These are phyloP conservation scores for Caprella mutica DNA, from an alignment of 2,888 invertebrate genomes.

Conservation along the genomic window DNA sequence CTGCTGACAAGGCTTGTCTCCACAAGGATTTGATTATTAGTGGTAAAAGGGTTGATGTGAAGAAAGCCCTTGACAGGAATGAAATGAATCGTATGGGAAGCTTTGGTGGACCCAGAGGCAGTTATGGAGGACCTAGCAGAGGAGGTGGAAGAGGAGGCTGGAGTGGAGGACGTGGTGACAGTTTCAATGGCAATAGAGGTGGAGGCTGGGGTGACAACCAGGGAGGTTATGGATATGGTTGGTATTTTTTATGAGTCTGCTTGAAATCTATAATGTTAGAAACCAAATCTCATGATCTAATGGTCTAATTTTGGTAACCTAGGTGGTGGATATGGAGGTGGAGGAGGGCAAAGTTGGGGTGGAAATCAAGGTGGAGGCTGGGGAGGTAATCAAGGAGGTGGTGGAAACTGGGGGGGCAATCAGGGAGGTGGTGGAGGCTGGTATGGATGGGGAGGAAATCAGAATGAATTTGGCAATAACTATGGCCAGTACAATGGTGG, in stretches of 20 bases:
- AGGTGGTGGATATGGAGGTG: conserved; percentile 24
- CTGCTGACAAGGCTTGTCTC: conserved; percentile 71
- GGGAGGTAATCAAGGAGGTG: neutral
- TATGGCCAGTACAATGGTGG: conserved; percentile 75
- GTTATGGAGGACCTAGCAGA: conserved; percentile 39
- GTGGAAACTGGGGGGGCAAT: conserved; percentile 3
- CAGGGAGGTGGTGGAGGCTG: conserved; percentile 10
- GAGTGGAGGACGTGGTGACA: conserved; percentile 42
- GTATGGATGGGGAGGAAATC: neutral
- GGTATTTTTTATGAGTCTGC: too few relatives aligned
- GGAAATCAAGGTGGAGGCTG: conserved; percentile 3
- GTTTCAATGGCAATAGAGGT: conserved; percentile 42
- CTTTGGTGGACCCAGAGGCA: conserved; percentile 41
- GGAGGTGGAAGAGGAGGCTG: conserved; percentile 41
- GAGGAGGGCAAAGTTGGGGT: neutral
- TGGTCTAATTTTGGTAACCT: too few relatives aligned
- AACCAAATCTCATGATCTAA: too few relatives aligned
- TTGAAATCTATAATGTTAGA: too few relatives aligned
- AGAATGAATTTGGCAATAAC: conserved; percentile 52
- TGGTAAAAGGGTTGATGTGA: conserved; percentile 75
- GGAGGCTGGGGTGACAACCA: conserved; percentile 33
- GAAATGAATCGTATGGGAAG: conserved; percentile 50
- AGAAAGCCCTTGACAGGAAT: conserved; percentile 79
- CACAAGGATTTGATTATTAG: conserved; percentile 64
- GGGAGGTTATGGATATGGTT: conserved; percentile 35